Evolutionary conservation across 2,113 vertebrate species (phyloP).

Genomic region (Myiozetetes cayanensis): DNA sequence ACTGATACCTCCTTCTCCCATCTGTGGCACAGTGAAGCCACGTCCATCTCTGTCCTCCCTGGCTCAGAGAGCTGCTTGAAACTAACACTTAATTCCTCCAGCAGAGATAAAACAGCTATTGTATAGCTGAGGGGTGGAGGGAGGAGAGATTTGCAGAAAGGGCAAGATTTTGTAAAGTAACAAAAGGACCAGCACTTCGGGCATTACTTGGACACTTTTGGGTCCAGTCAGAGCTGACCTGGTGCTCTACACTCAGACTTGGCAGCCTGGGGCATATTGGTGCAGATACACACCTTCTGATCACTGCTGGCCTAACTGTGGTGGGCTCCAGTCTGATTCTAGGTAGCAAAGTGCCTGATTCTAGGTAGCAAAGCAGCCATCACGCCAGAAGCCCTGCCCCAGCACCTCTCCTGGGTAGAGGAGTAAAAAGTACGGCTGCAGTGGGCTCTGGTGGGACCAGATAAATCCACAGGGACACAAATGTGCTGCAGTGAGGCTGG

Average conservation of each 20-base stretch:
- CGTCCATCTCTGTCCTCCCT: not conserved
- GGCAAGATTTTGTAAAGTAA: not conserved
- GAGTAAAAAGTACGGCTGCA: not conserved
- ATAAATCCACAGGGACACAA: not conserved
- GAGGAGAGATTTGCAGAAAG: not conserved
- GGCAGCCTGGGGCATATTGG: fast-evolving
- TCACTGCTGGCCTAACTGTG: fast-evolving
- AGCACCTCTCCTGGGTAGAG: not conserved
- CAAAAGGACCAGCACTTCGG: not conserved
- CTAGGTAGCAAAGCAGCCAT: not conserved
- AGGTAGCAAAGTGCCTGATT: not conserved
- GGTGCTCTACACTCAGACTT: not conserved
- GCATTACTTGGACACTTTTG: not conserved
- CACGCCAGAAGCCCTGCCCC: not conserved
- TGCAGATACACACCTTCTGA: not conserved
- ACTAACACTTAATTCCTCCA: not conserved
- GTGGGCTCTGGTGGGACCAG: not conserved
- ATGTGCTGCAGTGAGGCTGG: not conserved
- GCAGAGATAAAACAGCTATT: not conserved
- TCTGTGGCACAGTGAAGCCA: fast-evolving
- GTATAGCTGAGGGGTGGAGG: not conserved
- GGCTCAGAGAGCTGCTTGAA: not conserved
- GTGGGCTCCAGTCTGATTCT: not conserved
- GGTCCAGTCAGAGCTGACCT: not conserved
- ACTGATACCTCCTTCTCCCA: not conserved